phyloP scores from a whole-genome alignment of 2,797 vertebrate genomes.

The Podarcis lilfordi region DNA sequence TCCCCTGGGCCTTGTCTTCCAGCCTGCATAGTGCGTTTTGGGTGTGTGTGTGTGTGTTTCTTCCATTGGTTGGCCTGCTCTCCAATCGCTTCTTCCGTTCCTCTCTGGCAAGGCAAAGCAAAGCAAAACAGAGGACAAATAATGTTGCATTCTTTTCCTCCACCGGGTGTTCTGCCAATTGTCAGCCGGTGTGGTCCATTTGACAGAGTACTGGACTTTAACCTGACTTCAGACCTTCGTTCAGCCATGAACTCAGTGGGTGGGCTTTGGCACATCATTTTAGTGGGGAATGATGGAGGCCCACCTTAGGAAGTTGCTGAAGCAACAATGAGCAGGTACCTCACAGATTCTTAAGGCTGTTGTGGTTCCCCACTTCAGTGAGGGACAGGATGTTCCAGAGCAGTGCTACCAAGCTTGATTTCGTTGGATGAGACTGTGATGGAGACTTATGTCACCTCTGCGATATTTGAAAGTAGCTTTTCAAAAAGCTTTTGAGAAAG shows the following conservation, averaged over 20 bases:
- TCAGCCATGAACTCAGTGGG: constrained; percentile 24
- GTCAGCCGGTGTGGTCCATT: constrained; percentile 37
- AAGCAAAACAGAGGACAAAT: constrained; percentile 2
- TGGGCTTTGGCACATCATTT: constrained; percentile 2
- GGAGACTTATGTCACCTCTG: not conserved
- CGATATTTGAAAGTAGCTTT: not conserved
- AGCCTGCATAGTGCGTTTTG: not conserved
- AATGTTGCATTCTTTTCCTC: not conserved
- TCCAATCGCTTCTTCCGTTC: not conserved
- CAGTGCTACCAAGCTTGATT: not conserved
- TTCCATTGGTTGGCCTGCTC: not conserved
- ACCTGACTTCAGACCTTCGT: constrained; percentile 2
- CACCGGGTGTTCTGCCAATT: constrained; percentile 7
- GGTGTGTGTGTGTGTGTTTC: not conserved
- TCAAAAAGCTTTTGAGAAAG: not conserved
- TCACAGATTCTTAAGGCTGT: not conserved
- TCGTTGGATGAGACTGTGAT: not conserved
- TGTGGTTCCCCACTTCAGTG: not conserved
- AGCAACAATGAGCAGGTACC: not conserved
- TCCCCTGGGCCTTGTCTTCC: constrained; percentile 25
- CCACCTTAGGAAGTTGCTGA: not conserved
- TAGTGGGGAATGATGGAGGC: not conserved
- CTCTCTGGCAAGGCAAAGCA: not conserved
- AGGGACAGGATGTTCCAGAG: not conserved
- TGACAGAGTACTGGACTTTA: constrained; percentile 29